Evolutionary conservation across 2,888 invertebrate genomes (phyloP).

Genomic region (Tachina grossa): DNA sequence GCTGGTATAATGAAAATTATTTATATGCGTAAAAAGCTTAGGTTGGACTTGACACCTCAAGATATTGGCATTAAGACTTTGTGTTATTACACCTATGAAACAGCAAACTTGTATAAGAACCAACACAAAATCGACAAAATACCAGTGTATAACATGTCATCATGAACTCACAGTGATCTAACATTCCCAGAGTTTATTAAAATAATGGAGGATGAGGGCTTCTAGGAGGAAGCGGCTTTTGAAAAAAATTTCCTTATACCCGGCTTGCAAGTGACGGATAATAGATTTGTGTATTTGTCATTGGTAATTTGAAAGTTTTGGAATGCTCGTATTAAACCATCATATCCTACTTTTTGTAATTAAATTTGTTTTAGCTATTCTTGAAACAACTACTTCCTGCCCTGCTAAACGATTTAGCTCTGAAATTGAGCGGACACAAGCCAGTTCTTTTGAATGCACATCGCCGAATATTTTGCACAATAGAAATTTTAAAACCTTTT

Average conservation of each 20-base stretch:
- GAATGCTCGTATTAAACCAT: no score
- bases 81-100: constrained; percentile 37
- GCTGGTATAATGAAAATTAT: constrained; percentile 76
- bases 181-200: constrained; percentile 73
- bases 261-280: constrained; percentile 73
- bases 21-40: constrained; percentile 64
- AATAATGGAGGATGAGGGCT: constrained; percentile 68
- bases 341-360: not conserved
- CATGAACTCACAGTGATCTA: constrained; percentile 70
- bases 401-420: constrained; percentile 72
- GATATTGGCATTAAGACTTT: constrained; percentile 74
- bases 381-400: constrained; percentile 77
- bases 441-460: constrained; percentile 75
- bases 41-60: constrained; percentile 76
- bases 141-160: constrained; percentile 74
- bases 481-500: constrained; percentile 77
- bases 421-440: constrained; percentile 73
- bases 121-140: constrained; percentile 41
- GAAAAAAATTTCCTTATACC: constrained; percentile 74
- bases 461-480: constrained; percentile 72
- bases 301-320: constrained; percentile 43
- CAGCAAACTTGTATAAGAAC: constrained; percentile 34
- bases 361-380: constrained; percentile 65
- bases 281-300: constrained; percentile 72
- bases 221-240: constrained; percentile 73